Evolutionary conservation across 2,888 invertebrate species (phyloP), one percentile per base, ranked within the genome.

Genomic region (Drosophila mercatorum): DNA sequence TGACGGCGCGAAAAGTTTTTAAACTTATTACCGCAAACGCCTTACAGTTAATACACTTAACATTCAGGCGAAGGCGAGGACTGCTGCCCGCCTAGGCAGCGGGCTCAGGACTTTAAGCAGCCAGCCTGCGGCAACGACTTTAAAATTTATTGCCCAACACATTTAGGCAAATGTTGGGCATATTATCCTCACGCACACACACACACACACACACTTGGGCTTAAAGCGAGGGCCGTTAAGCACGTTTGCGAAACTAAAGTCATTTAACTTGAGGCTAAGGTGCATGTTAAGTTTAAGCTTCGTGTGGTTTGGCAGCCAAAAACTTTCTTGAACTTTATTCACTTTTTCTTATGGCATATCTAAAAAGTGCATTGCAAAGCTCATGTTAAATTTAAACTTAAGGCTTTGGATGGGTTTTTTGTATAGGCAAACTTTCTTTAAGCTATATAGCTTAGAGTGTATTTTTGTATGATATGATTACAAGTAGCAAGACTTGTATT

Each of bases 21-120:
- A 86, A 86, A 86, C 90, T 90, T 88, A 86, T 88, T 84, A 81
- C 90, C 90, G 52, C 77, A 77, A 77, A 75, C 82, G 72, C 71
- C 79, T 70, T 67, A 63, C 72, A 66, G 81, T 80, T 77, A 78
- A 78, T 80, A 80, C 78, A 80, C 81, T 80, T 77, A 80, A 51
- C 58, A 62, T 47, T 46, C 17, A 28, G n/a, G 31, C 12, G 3
- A 26, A 28, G 5, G 17, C 5, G 11, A 0, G 31, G 12, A 34
- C 31, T 34, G 4, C 7, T 6, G 31, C 31, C 7, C 40, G 10
- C 34, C 51, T 34, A 6, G 28, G n/a, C 36, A 22, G 14, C 28
- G 14, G 34, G 46, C 47, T 31, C 55, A 70, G 53, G 62, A 58
- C 77, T 80, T 77, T 67, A 80, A 77, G 76, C 80, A 77, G 76